Evolutionary conservation across 92 coral and sea anemone genomes (phyloP), one percentile per base, ranked within the genome.

Genomic region (Umimayanthus chanpuru): DNA sequence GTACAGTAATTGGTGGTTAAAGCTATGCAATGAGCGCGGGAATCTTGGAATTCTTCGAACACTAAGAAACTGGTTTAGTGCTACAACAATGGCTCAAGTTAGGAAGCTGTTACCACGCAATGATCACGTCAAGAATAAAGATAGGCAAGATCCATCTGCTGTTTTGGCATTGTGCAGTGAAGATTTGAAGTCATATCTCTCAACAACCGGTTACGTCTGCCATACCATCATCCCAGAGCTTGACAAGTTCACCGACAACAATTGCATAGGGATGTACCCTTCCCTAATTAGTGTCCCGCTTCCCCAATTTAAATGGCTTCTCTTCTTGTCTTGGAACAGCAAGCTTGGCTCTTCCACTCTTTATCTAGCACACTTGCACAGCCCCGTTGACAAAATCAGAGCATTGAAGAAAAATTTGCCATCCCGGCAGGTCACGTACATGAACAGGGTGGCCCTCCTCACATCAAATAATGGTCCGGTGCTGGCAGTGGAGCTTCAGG

Each of bases 261-360:
- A 78, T 76, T 55, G 85, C 47, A 84, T 87, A 3, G 89, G 85
- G 20, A 78, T 84, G 92, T 67, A 84, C 68, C 89, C 92, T 15
- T 85, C 89, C 32, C 91, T 89, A 83, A 88, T 85, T 73, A 91
- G 89, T 81, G 89, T 88, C 58, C 81, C 89, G 9, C 25, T 88
- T 41, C 56, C 44, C 16, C 26, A 68, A 38, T 88, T 23, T 73
- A 87, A 87, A 72, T 81, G 87, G 81, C 26, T 72, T 3, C 76
- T 81, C 32, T 81, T 81, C 32, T 72, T 88, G 58, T 88, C 86
- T 14, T 88, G 90, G 86, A 73, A 88, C 56, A 79, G 53, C 73
- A 88, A 88, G 73, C 43, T 70, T 39, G 81, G 73, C 39, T 81
- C 71, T 18, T 80, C 85, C 49, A 88, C 85, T n/a, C 90, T 88